A percentile compares a stretch with the other conserved stretches of the same genome.
Conservation (phyloP, 2,888 invertebrate species). For the Phania funesta region DNA sequence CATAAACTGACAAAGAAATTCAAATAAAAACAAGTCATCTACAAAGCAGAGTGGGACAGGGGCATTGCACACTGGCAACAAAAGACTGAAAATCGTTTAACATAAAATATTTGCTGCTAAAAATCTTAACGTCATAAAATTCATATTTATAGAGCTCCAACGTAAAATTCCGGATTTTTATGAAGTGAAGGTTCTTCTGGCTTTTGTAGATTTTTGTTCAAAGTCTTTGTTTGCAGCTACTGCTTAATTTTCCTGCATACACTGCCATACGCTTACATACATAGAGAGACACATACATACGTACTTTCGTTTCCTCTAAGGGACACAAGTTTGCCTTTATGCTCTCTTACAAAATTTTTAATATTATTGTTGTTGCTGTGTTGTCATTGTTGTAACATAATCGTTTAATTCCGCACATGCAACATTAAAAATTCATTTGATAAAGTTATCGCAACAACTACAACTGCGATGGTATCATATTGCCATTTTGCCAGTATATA, state of each 20-base stretch:
- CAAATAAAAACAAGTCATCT: slow-evolving; percentile 4
- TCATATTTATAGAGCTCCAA: slow-evolving; percentile 25
- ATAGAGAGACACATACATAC: background rate
- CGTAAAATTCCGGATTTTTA: background rate
- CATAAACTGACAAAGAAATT: slow-evolving; percentile 24
- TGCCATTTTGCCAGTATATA: background rate
- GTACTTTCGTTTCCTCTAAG: background rate
- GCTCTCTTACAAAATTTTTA: background rate
- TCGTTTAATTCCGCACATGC: slow-evolving; percentile 66
- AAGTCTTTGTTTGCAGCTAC: background rate
- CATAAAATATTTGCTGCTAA: background rate
- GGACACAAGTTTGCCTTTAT: slow-evolving; percentile 1
- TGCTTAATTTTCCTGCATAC: background rate
- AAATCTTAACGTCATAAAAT: slow-evolving; percentile 36
- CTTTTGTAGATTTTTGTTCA: background rate
- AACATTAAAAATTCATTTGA: slow-evolving; percentile 68
- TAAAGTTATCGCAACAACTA: slow-evolving; percentile 59
- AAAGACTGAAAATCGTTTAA: slow-evolving; percentile 3
- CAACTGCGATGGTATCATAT: slow-evolving; percentile 10
- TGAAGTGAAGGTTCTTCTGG: background rate
- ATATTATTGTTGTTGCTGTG: background rate
- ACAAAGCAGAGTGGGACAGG: background rate
- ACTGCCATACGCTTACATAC: background rate
- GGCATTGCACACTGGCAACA: background rate
- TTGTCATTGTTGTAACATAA: slow-evolving; percentile 60